Evolutionary conservation across 92 coral and sea anemone genomes (phyloP), one percentile per base, ranked within the genome.

Genomic region (Meandrina meandrites): DNA sequence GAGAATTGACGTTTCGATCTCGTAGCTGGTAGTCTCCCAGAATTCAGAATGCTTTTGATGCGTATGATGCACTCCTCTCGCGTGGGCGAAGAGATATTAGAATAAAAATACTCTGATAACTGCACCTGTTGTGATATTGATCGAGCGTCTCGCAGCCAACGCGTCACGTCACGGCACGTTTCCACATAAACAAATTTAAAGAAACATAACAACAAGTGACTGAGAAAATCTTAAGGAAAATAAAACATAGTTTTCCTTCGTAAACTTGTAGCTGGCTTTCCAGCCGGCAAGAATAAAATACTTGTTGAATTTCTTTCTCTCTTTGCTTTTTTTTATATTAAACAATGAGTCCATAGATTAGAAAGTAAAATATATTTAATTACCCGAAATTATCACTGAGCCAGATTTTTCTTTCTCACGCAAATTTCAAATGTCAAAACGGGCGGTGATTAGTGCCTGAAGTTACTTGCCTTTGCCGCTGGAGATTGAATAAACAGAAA

Each of bases 281-380:
- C 22, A 17, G 22, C 22, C 60, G 19, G 19, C 60, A 66, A 27
- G 34, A 32, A 64, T 3, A 27, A 64, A 64, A 24, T 64, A 16
- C 15, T 64, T 27, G 70, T 64, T 64, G 34, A 27, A 28, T 66
- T 10, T 27, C 32, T 66, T 28, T 28, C 34, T 66, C 28, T 28
- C 69, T 22, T 54, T 54, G 12, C 60, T 54, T 54, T 54, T 15
- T 22, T 57, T 57, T 27, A 57, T 27, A 10, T 54, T 48, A 13
- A 47, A 71, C 54, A 45, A 42, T 0, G 79, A 19, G n/a, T 51
- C 8, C 30, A 1, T 32, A 37, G 36, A 47, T 28, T 51, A 31
- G 28, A 40, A 35, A 24, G 86, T 36, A 71, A 22, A 82, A 83
- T 83, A 83, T 83, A 47, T 35, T 83, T 83, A 70, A 83, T 83